Evolutionary conservation across 2,888 invertebrate species (phyloP), one percentile per base, ranked within the genome.

Genomic region (Latrodectus elegans): DNA sequence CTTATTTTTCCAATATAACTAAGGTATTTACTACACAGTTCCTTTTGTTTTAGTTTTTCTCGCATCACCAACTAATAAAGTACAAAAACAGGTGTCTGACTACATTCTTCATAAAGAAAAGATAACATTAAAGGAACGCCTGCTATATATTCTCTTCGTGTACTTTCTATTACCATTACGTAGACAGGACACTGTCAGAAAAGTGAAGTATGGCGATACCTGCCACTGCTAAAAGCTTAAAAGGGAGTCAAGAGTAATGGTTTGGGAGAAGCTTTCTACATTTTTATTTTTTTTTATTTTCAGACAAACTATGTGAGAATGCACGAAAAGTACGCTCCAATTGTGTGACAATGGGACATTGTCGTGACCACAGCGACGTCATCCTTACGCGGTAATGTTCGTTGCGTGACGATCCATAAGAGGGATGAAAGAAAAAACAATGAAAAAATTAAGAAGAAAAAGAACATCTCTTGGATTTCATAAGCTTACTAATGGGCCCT

Each of bases 351-450:
- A 86, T 86, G 71, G 76, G 67, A 72, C 76, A 22, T 76, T 86
- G 52, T 75, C 86, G 86, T 86, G 86, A 86, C 86, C 75, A 60
- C 72, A 55, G 65, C 84, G 65, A 86, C 86, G 86, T 86, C 86
- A 86, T 86, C 81, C 64, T 81, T 75, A 86, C 76, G 76, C 75
- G 75, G 72, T 86, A 80, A 86, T 76, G 70, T 38, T 72, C 71
- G 4, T 80, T 17, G 79, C 86, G 86, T 81, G 86, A 76, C 80
- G 26, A 9, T 72, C 17, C 60, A 14, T 26, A 10, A 17, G 22
- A 51, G 65, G 76, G 53, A 52, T 68, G 71, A 22, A 64, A 51
- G 70, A 79, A 38, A 38, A 38, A 38, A 70, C 70, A 70, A 70
- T 70, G 55, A 60, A 81, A 81, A 53, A 8, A 53, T 60, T 26